These are phyloP conservation scores for Esperia sulphurella DNA, from an alignment of 2,888 invertebrate species.

Conservation along the genomic window DNA sequence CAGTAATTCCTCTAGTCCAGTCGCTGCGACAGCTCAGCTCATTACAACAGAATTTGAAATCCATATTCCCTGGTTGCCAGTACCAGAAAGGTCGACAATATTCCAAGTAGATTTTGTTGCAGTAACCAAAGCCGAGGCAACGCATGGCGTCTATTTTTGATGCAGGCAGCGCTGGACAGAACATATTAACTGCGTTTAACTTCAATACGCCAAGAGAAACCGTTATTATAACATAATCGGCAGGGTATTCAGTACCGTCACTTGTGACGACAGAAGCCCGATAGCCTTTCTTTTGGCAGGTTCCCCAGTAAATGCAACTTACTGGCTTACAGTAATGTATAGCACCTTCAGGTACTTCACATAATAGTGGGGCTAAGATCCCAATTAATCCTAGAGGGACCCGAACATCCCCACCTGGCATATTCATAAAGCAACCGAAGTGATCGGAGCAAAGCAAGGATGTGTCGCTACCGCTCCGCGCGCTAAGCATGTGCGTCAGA, in stretches of 20 bases:
- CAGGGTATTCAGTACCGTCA: slow-evolving; percentile 84
- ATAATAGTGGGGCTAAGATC: slow-evolving; percentile 81
- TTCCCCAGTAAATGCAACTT: slow-evolving; percentile 83
- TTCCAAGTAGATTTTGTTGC: slow-evolving; percentile 88
- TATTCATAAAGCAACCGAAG: slow-evolving; percentile 64
- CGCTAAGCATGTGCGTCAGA: slow-evolving; percentile 79
- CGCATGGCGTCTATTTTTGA: slow-evolving; percentile 85
- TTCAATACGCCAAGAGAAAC: slow-evolving; percentile 87
- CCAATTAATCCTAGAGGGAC: slow-evolving; percentile 83
- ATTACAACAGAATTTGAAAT: slow-evolving; percentile 80
- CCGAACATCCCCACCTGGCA: slow-evolving; percentile 79
- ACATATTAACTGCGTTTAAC: slow-evolving; percentile 81
- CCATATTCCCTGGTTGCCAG: slow-evolving; percentile 82
- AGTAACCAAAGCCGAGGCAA: slow-evolving; percentile 84
- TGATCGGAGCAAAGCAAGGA: slow-evolving; percentile 61
- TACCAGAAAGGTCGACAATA: slow-evolving; percentile 86
- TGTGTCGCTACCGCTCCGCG: slow-evolving; percentile 82
- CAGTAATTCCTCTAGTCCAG: slow-evolving; percentile 86
- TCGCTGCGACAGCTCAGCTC: slow-evolving; percentile 75
- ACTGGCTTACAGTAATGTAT: slow-evolving; percentile 85
- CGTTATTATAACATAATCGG: slow-evolving; percentile 89
- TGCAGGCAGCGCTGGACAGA: slow-evolving; percentile 84
- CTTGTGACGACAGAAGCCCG: slow-evolving; percentile 81
- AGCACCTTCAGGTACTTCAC: slow-evolving; percentile 80
- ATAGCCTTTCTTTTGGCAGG: slow-evolving; percentile 66